Conservation (phyloP, 2,797 vertebrate genomes). For the Intellagama lesueurii region DNA sequence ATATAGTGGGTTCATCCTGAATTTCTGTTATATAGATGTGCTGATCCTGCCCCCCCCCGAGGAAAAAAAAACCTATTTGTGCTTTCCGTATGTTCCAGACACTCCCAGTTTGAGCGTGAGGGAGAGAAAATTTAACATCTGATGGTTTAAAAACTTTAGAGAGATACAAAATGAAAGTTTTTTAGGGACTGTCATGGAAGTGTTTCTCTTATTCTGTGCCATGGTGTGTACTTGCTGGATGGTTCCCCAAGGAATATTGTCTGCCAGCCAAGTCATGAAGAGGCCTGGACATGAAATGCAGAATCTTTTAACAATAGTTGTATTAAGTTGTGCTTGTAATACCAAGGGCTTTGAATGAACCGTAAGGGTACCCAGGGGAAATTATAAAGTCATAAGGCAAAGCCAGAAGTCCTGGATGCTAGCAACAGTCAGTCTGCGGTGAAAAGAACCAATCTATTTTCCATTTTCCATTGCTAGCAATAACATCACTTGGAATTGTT, state of each 20-base stretch:
- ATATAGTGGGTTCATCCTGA: not conserved
- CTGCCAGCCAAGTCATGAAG: slow-evolving; percentile 23
- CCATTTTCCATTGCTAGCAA: slow-evolving; percentile 22
- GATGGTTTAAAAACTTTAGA: not conserved
- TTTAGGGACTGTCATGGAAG: slow-evolving; percentile 42
- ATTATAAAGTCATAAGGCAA: slow-evolving; percentile 31
- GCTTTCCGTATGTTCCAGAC: not conserved
- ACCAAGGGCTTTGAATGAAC: slow-evolving; percentile 25
- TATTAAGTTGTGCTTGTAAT: slow-evolving; percentile 11
- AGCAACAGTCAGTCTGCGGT: not conserved
- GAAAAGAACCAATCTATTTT: slow-evolving; percentile 25
- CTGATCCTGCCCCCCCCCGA: not conserved
- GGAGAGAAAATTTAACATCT: slow-evolving; percentile 3
- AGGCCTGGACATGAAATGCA: not conserved
- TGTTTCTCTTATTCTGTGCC: slow-evolving; percentile 41
- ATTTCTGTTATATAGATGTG: not conserved
- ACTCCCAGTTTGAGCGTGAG: not conserved
- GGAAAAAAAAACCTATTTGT: not conserved
- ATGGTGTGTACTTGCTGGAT: slow-evolving; percentile 30
- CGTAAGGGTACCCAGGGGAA: slow-evolving; percentile 1
- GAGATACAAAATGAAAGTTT: not conserved
- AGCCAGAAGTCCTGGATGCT: slow-evolving; percentile 22
- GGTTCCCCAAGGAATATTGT: not conserved
- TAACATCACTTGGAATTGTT: slow-evolving; percentile 7
- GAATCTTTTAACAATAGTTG: slow-evolving; percentile 4